Conservation (phyloP, 2,113 vertebrate species). For the Cephalophus harveyi region DNA sequence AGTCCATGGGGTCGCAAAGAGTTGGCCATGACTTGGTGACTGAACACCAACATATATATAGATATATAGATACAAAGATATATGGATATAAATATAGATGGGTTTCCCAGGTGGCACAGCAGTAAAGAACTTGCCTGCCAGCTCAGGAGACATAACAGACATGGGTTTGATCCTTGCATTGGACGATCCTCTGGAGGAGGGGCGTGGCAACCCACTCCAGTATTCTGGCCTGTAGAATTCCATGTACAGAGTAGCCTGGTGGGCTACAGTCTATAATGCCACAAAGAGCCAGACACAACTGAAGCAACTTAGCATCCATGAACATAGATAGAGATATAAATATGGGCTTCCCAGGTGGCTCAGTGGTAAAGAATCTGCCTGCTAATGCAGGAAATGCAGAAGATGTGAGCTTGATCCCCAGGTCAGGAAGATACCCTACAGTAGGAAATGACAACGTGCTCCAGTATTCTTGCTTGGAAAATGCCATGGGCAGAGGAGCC, state of each 20-base stretch:
- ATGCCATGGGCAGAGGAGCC: background rate
- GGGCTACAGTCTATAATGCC: background rate
- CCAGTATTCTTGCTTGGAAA: background rate
- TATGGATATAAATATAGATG: background rate
- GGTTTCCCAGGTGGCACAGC: background rate
- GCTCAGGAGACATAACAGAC: background rate
- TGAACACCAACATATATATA: background rate
- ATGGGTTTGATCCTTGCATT: background rate
- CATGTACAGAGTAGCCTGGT: background rate
- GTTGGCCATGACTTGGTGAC: background rate
- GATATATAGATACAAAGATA: background rate
- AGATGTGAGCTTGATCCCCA: background rate
- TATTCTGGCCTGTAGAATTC: background rate
- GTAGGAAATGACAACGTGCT: background rate
- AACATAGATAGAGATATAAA: background rate
- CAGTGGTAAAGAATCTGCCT: background rate
- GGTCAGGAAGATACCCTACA: background rate
- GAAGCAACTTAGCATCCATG: background rate
- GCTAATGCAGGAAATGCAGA: background rate
- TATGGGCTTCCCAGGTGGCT: background rate
- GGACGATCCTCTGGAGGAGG: background rate
- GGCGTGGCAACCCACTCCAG: rapidly evolving
- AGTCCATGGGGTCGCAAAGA: background rate
- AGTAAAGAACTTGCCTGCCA: background rate
- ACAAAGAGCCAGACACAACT: background rate